These are phyloP conservation scores for Armadillidium nasatum DNA, from an alignment of 1,140 invertebrate species.

Conservation along the genomic window DNA sequence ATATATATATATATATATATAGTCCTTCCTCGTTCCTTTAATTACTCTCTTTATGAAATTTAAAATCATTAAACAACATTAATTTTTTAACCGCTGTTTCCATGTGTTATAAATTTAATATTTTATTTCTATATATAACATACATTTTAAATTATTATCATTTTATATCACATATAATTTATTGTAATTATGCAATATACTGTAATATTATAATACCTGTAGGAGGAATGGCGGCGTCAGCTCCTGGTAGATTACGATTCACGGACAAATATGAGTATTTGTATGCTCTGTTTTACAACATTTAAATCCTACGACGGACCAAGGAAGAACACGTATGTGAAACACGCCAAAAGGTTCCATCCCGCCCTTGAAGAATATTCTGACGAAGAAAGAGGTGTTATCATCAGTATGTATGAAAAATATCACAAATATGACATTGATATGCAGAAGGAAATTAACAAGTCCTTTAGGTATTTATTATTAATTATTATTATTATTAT, in stretches of 20 bases:
- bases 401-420: slow-evolving; percentile 43
- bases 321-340: slow-evolving; percentile 42
- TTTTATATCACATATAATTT: no score
- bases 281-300: slow-evolving; percentile 44
- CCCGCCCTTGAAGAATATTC: slow-evolving; percentile 42
- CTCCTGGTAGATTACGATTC: slow-evolving; percentile 42
- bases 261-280: slow-evolving; percentile 43
- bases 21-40: no score
- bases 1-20: no score
- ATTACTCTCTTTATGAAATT: no score
- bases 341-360: slow-evolving; percentile 43
- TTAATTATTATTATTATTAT: no score
- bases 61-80: no score
- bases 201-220: neutral
- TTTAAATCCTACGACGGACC: slow-evolving; percentile 44
- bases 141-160: no score
- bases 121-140: no score
- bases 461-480: slow-evolving; percentile 36
- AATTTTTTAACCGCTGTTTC: no score
- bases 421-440: slow-evolving; percentile 43
- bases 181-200: no score
- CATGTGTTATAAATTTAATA: no score
- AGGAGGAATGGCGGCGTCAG: slow-evolving; percentile 44
- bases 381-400: slow-evolving; percentile 41
- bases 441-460: slow-evolving; percentile 44